Conservation (phyloP, 2,888 invertebrate species). For the Drosophila prolongata region DNA sequence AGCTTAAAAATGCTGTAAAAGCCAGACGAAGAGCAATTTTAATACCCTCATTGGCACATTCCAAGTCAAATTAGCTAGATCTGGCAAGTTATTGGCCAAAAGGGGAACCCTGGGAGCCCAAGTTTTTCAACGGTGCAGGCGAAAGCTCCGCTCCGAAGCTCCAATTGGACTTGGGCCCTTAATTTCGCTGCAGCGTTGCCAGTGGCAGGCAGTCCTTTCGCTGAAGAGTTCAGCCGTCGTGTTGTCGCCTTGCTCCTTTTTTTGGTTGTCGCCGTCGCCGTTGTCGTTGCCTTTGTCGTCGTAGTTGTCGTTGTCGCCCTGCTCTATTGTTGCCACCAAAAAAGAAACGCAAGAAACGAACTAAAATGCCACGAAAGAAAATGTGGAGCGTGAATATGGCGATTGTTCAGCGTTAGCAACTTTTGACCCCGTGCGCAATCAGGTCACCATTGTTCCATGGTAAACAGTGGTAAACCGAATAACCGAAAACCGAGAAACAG, state of each 20-base stretch:
- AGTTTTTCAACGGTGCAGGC: slow-evolving; percentile 18
- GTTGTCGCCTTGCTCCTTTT: slow-evolving; percentile 42
- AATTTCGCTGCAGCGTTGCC: slow-evolving; percentile 65
- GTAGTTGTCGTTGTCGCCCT: slow-evolving; percentile 44
- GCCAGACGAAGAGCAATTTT: background rate
- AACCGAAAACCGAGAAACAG: slow-evolving; percentile 9
- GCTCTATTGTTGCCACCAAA: slow-evolving; percentile 48
- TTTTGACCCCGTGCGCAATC: slow-evolving; percentile 82
- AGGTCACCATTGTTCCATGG: slow-evolving; percentile 70
- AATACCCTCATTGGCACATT: background rate
- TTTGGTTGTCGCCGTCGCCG: slow-evolving; percentile 41
- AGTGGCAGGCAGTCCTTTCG: slow-evolving; percentile 76
- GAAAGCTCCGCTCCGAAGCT: slow-evolving; percentile 41
- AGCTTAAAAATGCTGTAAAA: background rate
- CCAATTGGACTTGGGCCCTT: slow-evolving; percentile 44
- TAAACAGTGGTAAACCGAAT: slow-evolving; percentile 29
- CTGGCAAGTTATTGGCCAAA: slow-evolving; percentile 11
- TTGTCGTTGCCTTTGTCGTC: slow-evolving; percentile 39
- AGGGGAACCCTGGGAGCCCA: slow-evolving; percentile 3
- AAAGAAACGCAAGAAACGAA: slow-evolving; percentile 46
- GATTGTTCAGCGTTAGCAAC: slow-evolving; percentile 69
- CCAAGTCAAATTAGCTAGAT: background rate
- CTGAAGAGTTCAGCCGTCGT: slow-evolving; percentile 74
- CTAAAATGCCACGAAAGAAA: slow-evolving; percentile 71
- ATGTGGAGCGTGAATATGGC: slow-evolving; percentile 58